Conservation (phyloP, 1,140 invertebrate genomes). For the Yoshiicerus persimilis region DNA sequence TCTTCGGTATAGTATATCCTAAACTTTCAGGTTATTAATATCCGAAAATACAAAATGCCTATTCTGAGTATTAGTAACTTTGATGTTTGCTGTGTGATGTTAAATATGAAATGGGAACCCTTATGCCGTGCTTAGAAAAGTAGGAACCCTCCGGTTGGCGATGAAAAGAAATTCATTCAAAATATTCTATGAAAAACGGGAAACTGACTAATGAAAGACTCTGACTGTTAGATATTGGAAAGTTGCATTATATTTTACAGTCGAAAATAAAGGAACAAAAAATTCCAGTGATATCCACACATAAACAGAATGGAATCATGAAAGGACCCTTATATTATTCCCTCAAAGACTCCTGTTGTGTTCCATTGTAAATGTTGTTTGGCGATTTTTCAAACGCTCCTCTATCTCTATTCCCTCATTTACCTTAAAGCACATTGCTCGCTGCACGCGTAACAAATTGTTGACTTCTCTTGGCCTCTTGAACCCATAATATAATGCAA, state of each 20-base stretch:
- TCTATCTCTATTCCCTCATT: neutral
- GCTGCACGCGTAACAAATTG: slow-evolving; percentile 6
- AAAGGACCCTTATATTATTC: neutral
- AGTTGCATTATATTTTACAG: neutral
- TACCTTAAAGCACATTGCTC: neutral
- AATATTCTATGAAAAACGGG: neutral
- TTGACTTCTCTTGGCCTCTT: neutral
- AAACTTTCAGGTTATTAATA: neutral
- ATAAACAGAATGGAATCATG: neutral
- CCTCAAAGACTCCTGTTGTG: neutral
- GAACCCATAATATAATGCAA: neutral
- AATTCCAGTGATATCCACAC: neutral
- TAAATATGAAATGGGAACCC: neutral
- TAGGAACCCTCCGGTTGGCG: neutral
- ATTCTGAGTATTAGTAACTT: neutral
- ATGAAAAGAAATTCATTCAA: neutral
- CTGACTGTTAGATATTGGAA: neutral
- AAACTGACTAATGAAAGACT: neutral
- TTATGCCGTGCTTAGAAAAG: neutral
- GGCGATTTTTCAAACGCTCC: neutral
- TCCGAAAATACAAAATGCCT: neutral
- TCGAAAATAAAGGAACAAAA: neutral
- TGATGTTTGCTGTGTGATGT: neutral
- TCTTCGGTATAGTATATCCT: neutral
- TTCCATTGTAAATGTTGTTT: neutral